phyloP scores from a whole-genome alignment of 2,113 vertebrate genomes.

The Pipa parva region DNA sequence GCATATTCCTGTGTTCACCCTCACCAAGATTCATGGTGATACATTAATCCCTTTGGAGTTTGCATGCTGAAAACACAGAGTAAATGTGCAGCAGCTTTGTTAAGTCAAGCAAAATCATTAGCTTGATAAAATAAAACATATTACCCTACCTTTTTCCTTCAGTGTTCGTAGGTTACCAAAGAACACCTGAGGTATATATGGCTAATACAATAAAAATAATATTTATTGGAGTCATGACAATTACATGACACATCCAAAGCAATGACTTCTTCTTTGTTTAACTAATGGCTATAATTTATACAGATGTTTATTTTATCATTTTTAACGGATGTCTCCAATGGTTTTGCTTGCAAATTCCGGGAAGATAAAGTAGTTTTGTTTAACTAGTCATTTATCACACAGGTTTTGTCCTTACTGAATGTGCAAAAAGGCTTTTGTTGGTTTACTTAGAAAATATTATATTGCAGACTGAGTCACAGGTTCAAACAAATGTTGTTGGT shows the following conservation, averaged over 20 bases:
- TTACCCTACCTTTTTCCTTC: conserved; percentile 6
- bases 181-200: conserved; percentile 11
- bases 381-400: conserved; percentile 5
- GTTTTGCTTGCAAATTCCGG: conserved; percentile 5
- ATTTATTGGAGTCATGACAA: conserved; percentile 23
- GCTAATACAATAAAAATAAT: conserved; percentile 14
- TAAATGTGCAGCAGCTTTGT: conserved; percentile 30
- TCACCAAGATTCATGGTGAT: conserved; percentile 48
- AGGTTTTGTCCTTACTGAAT: background rate
- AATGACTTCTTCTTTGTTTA: conserved; percentile 22
- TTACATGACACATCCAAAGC: conserved; percentile 13
- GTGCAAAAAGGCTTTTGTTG: background rate
- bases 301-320: conserved; percentile 18
- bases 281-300: conserved; percentile 31
- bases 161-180: conserved; percentile 1
- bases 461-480: background rate
- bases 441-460: background rate
- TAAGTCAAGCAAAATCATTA: conserved; percentile 40
- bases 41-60: conserved; percentile 47
- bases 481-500: background rate
- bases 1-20: conserved; percentile 40
- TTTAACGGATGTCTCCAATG: conserved; percentile 18
- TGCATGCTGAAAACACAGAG: conserved; percentile 45
- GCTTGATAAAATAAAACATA: conserved; percentile 34
- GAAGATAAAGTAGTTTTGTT: conserved; percentile 9